These are phyloP conservation scores for Trypoxylon attenuatum DNA, from an alignment of 2,888 invertebrate genomes.

Conservation along the genomic window DNA sequence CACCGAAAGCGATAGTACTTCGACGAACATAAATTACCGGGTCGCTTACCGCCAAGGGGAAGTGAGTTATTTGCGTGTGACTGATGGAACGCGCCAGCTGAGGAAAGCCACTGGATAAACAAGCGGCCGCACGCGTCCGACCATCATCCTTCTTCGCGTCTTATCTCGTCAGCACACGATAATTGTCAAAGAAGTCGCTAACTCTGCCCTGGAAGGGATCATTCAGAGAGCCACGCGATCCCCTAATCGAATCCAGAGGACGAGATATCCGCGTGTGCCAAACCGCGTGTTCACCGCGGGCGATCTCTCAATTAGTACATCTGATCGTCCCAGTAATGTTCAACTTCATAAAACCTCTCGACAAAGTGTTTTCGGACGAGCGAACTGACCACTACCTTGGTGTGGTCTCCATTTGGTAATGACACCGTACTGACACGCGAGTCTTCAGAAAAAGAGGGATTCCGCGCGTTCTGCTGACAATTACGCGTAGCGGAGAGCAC, in stretches of 20 bases:
- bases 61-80: conserved; percentile 74
- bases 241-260: too few species aligned
- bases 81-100: conserved; percentile 74
- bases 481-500: not conserved
- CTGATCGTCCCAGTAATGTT: too few species aligned
- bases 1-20: conserved; percentile 66
- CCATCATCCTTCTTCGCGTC: conserved; percentile 28
- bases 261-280: too few species aligned
- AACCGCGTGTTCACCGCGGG: too few species aligned
- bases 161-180: conserved; percentile 40
- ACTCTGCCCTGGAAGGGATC: conserved; percentile 3
- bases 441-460: not conserved
- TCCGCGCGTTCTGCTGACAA: not conserved
- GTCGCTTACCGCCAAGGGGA: conserved; percentile 62
- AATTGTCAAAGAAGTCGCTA: conserved; percentile 11
- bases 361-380: conserved; percentile 10
- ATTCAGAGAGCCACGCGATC: not conserved
- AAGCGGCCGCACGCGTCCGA: conserved; percentile 50
- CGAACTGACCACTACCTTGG: not conserved
- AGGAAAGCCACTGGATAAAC: conserved; percentile 65
- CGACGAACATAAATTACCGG: conserved; percentile 71
- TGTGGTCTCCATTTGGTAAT: not conserved
- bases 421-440: conserved; percentile 1
- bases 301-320: too few species aligned
- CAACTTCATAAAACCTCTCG: too few species aligned